Evolutionary conservation across 2,797 vertebrate genomes (phyloP).

Genomic region (Siniperca undulata): DNA sequence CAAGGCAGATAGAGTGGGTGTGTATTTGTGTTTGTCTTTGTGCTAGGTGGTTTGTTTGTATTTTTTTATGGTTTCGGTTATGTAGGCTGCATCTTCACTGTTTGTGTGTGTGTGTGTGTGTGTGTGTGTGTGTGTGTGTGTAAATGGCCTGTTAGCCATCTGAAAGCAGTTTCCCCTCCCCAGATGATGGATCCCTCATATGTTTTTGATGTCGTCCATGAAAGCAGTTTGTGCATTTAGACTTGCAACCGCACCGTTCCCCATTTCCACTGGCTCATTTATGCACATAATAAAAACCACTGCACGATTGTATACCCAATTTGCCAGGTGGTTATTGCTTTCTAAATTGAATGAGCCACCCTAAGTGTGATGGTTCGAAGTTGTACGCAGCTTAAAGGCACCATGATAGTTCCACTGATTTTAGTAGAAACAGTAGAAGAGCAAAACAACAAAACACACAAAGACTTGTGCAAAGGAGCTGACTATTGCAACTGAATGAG

Average conservation of each 20-base stretch:
- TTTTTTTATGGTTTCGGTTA: constrained; percentile 59
- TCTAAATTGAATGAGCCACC: constrained; percentile 82
- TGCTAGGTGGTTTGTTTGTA: constrained; percentile 54
- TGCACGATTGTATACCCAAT: constrained; percentile 80
- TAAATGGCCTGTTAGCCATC: constrained; percentile 83
- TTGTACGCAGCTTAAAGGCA: constrained; percentile 75
- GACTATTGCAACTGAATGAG: constrained; percentile 37
- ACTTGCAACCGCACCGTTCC: constrained; percentile 57
- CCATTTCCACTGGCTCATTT: constrained; percentile 81
- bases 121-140: constrained; percentile 39
- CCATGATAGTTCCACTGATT: constrained; percentile 67
- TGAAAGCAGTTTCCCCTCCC: constrained; percentile 80
- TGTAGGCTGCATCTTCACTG: constrained; percentile 50
- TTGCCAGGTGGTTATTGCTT: constrained; percentile 84
- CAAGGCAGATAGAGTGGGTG: constrained; percentile 53
- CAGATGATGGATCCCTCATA: constrained; percentile 81
- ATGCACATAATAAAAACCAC: constrained; percentile 79
- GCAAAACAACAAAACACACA: constrained; percentile 56
- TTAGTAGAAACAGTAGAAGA: constrained; percentile 59
- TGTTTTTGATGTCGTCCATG: constrained; percentile 80
- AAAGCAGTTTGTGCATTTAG: constrained; percentile 74
- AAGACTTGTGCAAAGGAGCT: constrained; percentile 40
- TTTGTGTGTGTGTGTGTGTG: constrained; percentile 27
- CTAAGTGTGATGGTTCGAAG: constrained; percentile 79
- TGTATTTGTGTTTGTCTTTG: constrained; percentile 61